Base-by-base conservation (phyloP, 64 coral and sea anemone species). In the Montipora foliosa region DNA sequence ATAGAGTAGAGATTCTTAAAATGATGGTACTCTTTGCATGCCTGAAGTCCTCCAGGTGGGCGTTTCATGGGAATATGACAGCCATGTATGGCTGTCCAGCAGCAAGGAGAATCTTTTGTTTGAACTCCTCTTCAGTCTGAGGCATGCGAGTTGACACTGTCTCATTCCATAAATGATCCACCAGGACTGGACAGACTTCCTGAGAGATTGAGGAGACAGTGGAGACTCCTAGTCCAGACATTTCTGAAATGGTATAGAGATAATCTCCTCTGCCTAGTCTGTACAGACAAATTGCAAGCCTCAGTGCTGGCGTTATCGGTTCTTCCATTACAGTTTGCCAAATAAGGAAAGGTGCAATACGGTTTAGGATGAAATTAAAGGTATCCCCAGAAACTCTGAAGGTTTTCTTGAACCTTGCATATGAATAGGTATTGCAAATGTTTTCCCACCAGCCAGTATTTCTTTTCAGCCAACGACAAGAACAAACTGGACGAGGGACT, bases 51-150 rank as follows among this genome's bases (percentile, higher is more conserved):
- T 79, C 88, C 88, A 44, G 88, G 75, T 66, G 76, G 75, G 51
- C 88, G 79, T 51, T 90, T 55, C 52, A 90, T 90, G 13, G 88
- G 88, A 22, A 90, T 90, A 17, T 90, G 76, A 45, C 88, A 90
- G 53, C 88, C 88, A 80, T 90, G 57, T 13, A 79, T 46, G 16
- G 88, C 88, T 64, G 76, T 16, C 88, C 88, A 68, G 52, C 52
- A 55, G 52, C 52, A 55, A 55, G 52, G 52, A 55, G 45, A 47
- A 87, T 47, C 29, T 55, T 55, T 55, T 55, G 52, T 87, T 12
- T 20, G 25, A 83, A 83, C 49, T 83, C 80, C 25, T 67, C 80
- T 47, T 75, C 67, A 16, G 84, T 57, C 20, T 87, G 9, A 70
- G 84, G 82, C 84, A 87, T 87, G 25, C 45, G 47, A 70, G 15